Percentiles rank a stretch among this genome's conserved stretches.
phyloP scores from a whole-genome alignment of 2,113 vertebrate species.

The Redunca redunca region DNA sequence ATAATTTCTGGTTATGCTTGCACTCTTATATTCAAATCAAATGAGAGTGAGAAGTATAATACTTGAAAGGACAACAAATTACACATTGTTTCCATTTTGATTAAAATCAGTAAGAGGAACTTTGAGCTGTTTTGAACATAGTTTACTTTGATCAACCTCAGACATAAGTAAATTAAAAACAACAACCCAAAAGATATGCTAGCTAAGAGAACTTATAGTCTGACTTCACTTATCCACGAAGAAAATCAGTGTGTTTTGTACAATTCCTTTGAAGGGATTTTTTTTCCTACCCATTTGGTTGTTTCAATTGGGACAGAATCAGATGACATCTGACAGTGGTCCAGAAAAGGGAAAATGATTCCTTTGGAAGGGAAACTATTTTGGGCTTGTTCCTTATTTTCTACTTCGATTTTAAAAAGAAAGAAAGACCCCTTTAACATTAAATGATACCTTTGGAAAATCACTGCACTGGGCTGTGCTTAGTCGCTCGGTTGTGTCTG shows the following conservation, averaged over 20 bases:
- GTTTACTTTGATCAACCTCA: slow-evolving; percentile 15
- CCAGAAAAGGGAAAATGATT: not conserved
- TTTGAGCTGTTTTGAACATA: not conserved
- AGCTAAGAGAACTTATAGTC: slow-evolving; percentile 13
- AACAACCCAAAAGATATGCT: not conserved
- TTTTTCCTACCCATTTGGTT: not conserved
- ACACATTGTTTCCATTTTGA: slow-evolving; percentile 13
- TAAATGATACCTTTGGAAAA: not conserved
- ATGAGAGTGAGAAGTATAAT: slow-evolving; percentile 3
- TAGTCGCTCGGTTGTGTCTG: not conserved
- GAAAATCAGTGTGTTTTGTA: slow-evolving; percentile 1
- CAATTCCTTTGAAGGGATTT: not conserved
- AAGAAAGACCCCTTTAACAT: not conserved
- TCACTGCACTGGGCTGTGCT: not conserved
- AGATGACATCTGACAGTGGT: not conserved
- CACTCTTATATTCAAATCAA: not conserved
- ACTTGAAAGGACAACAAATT: slow-evolving; percentile 26
- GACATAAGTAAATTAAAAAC: slow-evolving; percentile 18
- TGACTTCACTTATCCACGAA: not conserved
- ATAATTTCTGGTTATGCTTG: slow-evolving; percentile 10
- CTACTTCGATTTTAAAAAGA: not conserved
- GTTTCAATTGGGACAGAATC: slow-evolving; percentile 18
- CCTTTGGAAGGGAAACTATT: not conserved
- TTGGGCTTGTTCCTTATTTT: not conserved
- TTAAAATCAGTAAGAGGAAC: slow-evolving; percentile 41